Evolutionary conservation across 1,140 invertebrate species (phyloP).

Genomic region (Anoplolepis gracilipes): DNA sequence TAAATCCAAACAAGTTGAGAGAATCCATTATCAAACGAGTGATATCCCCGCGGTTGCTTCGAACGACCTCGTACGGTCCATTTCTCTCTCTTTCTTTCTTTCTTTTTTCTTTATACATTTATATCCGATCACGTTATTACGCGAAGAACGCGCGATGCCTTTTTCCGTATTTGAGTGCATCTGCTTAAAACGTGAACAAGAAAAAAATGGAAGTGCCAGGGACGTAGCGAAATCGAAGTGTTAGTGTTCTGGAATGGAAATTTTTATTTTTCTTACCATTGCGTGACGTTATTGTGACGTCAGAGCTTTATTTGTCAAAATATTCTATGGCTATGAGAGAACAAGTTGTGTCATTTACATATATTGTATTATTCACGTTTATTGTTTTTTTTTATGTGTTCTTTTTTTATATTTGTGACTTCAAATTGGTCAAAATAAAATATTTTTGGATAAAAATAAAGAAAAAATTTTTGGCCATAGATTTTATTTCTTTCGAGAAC

Average conservation of each 20-base stretch:
- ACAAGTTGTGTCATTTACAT: not conserved
- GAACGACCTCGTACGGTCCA: constrained; percentile 31
- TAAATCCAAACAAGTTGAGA: constrained; percentile 59
- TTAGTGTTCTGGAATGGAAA: not conserved
- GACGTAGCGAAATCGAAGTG: constrained; percentile 14
- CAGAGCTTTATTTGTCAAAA: not conserved
- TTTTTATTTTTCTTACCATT: not conserved
- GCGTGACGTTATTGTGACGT: not conserved
- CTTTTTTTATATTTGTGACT: not conserved
- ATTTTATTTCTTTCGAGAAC: not conserved
- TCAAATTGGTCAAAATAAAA: not conserved
- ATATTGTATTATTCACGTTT: not conserved
- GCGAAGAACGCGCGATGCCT: constrained; percentile 10
- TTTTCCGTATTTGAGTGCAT: constrained; percentile 51
- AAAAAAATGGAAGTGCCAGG: constrained; percentile 18
- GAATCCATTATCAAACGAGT: constrained; percentile 69
- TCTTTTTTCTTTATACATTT: not conserved
- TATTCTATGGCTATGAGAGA: not conserved
- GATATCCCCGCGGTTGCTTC: constrained; percentile 31
- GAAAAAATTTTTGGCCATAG: not conserved
- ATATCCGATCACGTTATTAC: not conserved
- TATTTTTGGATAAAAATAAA: not conserved
- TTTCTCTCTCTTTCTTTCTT: constrained; percentile 5
- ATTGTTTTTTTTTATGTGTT: not conserved
- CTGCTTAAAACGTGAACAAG: constrained; percentile 13